A percentile compares a stretch with the other conserved stretches of the same genome.
Conservation (phyloP, 92 coral and sea anemone genomes). For the Epizoanthus ramosus region DNA sequence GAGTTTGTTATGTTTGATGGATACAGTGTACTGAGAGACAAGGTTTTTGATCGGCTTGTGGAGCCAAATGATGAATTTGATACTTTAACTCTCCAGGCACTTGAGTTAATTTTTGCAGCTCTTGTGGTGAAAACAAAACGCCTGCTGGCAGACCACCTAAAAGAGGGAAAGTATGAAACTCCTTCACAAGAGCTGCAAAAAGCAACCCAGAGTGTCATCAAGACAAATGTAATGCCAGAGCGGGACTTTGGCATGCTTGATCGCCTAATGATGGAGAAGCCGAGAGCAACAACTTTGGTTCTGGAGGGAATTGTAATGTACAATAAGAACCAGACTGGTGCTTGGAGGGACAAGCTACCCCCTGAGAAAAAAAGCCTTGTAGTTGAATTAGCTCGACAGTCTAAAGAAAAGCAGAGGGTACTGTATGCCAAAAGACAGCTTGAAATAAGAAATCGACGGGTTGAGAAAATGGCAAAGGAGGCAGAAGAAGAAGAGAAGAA, state of each 20-base stretch:
- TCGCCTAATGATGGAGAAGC: constrained; percentile 31
- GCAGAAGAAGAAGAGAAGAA: constrained; percentile 36
- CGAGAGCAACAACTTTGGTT: constrained; percentile 30
- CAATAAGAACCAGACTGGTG: constrained; percentile 23
- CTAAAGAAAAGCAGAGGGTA: constrained; percentile 20
- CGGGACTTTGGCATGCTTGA: constrained; percentile 42
- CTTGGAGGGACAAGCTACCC: constrained; percentile 41
- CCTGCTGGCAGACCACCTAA: constrained; percentile 31
- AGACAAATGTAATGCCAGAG: constrained; percentile 37
- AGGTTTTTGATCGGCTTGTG: constrained; percentile 25
- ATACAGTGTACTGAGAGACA: constrained; percentile 20
- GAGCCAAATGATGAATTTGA: constrained; percentile 40
- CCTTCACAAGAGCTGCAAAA: neutral
- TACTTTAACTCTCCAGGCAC: constrained; percentile 40
- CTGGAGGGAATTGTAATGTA: constrained; percentile 37
- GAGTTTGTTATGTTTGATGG: constrained; percentile 33
- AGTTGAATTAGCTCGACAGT: constrained; percentile 16
- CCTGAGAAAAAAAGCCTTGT: neutral
- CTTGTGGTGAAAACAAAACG: constrained; percentile 34
- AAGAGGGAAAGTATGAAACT: constrained; percentile 25
- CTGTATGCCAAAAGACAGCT: constrained; percentile 7
- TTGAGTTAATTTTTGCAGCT: constrained; percentile 28
- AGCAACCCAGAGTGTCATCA: constrained; percentile 6
- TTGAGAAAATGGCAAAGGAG: constrained; percentile 5
- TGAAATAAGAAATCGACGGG: neutral